Base-by-base conservation (phyloP, 2,797 vertebrate species). In the Pipistrellus pipistrellus region DNA sequence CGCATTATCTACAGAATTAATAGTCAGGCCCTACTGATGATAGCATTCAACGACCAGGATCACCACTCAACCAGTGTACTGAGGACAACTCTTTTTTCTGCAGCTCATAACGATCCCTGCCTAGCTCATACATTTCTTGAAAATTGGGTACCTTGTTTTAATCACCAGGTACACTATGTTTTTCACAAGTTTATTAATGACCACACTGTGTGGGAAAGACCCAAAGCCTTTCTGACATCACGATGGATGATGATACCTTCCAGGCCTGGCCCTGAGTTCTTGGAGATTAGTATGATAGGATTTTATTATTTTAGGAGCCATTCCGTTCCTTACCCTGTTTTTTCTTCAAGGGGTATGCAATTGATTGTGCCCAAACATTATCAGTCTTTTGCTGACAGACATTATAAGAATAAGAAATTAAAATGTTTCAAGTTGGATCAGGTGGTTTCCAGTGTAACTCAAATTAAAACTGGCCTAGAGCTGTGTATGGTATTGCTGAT, bases 251-350 rank as follows among this genome's bases (percentile, higher is more conserved):
- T 62, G 41, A 30, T 62, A 62, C 27, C 73, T 95, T 89, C 76
- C 48, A 91, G 73, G 73, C 32, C 27, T 80, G 73, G 13, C 73
- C 48, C 64, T 41, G 76, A 82, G 38, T 75, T 94, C 20, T 71
- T 90, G 21, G 64, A 92, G 76, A 88, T 88, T 59, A 83, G 27
- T 77, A 46, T 53, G 38, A 73, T 48, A 91, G 27, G 27, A 82
- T 83, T 84, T 84, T 93, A 35, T 89, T 87, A 76, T 88, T 91
- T 82, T 95, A 95, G 71, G 76, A 96, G 44, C 11, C 59, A 32
- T 86, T 92, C 55, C 32, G 30, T 77, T 95, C 23, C 5, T 85
- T 89, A 92, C 32, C 17, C 6, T 87, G 32, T 38, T 64, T 88
- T 38, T 32, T 30, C n/a, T 11, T 11, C 27, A 82, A 88, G 35